These are phyloP conservation scores for Tethea ocularis DNA, from an alignment of 2,888 invertebrate genomes.

Conservation along the genomic window DNA sequence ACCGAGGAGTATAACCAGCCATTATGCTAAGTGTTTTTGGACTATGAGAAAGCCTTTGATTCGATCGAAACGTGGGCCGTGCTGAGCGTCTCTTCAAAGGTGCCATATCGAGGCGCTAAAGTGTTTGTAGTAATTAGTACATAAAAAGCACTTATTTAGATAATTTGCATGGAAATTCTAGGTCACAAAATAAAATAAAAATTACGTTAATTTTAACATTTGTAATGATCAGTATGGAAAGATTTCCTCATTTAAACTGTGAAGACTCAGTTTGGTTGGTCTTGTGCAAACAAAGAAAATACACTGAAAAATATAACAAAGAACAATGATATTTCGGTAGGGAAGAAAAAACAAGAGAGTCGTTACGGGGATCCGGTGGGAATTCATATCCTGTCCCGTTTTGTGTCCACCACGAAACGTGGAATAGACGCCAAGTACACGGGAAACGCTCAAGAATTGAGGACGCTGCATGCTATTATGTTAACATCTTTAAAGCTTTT, in stretches of 20 bases:
- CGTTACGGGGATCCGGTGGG: slow-evolving; percentile 70
- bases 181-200: background rate
- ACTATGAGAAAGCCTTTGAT: too few relatives aligned
- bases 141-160: background rate
- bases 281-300: slow-evolving; percentile 74
- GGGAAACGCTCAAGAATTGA: slow-evolving; percentile 64
- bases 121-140: too few relatives aligned
- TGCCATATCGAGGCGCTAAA: too few relatives aligned
- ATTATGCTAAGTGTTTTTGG: too few relatives aligned
- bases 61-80: too few relatives aligned
- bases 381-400: slow-evolving; percentile 60
- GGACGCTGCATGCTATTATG: slow-evolving; percentile 43
- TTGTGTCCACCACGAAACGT: slow-evolving; percentile 44
- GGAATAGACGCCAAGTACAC: slow-evolving; percentile 53
- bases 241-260: slow-evolving; percentile 55
- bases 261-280: slow-evolving; percentile 54
- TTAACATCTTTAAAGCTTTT: slow-evolving; percentile 39
- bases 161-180: background rate
- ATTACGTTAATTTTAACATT: background rate
- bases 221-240: slow-evolving; percentile 49
- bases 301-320: slow-evolving; percentile 54
- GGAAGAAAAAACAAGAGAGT: slow-evolving; percentile 75
- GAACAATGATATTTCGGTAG: slow-evolving; percentile 71
- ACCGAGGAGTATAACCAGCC: too few relatives aligned
- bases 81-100: too few relatives aligned